These are phyloP conservation scores for Crocodylus rhombifer DNA, from an alignment of 2,797 vertebrate genomes.

Conservation along the genomic window DNA sequence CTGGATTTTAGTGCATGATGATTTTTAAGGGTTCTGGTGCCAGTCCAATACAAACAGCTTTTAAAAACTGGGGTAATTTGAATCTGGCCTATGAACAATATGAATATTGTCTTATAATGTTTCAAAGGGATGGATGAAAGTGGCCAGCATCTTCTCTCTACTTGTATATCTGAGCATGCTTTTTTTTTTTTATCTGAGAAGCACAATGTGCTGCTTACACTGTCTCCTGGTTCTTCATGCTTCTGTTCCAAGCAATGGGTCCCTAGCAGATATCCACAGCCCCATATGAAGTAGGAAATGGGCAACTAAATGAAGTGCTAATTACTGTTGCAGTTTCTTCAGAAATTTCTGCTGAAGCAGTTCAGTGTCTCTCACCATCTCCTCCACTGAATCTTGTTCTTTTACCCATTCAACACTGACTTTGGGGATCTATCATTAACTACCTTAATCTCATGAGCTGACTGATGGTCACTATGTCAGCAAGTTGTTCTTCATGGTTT, in stretches of 20 bases:
- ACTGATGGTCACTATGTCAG: slow-evolving; percentile 30
- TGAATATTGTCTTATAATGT: neutral
- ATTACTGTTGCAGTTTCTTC: neutral
- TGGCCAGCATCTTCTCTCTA: neutral
- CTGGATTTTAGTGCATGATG: too few relatives aligned
- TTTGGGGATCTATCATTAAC: too few relatives aligned
- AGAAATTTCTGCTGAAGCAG: neutral
- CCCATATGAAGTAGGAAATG: neutral
- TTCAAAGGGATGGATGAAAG: neutral
- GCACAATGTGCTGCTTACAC: neutral
- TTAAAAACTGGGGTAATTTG: too few relatives aligned
- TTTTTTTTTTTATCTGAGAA: neutral
- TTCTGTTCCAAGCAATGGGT: neutral
- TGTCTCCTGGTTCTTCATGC: neutral
- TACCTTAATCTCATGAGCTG: neutral
- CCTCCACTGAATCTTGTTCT: neutral
- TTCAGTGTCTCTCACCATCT: neutral
- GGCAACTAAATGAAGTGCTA: neutral
- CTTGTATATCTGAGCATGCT: neutral
- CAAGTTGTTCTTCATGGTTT: slow-evolving; percentile 36
- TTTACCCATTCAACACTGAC: neutral
- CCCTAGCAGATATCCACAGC: neutral
- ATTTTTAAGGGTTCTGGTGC: too few relatives aligned
- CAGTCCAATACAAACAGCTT: too few relatives aligned
- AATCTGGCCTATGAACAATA: neutral